A percentile compares a stretch with the other conserved stretches of the same genome.
Evolutionary conservation across 1,140 invertebrate species (phyloP).

Genomic region (Gryllus bimaculatus): DNA sequence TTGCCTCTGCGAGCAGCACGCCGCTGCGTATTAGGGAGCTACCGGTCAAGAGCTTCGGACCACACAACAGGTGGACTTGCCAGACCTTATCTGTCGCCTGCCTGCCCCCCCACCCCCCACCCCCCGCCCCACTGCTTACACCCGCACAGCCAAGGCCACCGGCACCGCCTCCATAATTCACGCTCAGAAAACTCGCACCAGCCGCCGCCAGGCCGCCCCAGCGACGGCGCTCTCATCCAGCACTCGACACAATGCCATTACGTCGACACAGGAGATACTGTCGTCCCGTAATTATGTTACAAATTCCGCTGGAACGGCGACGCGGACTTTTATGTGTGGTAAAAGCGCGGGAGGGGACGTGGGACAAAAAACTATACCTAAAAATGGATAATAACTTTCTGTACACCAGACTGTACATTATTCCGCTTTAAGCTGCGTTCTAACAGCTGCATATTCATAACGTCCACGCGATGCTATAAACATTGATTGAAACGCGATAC

Average conservation of each 20-base stretch:
- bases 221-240: not conserved
- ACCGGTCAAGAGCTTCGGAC: not conserved
- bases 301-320: not conserved
- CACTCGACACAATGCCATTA: not conserved
- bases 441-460: not conserved
- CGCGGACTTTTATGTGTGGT: not conserved
- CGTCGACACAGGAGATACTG: not conserved
- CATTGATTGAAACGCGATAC: constrained; percentile 4
- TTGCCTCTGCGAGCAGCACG: too few relatives aligned
- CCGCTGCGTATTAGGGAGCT: not conserved
- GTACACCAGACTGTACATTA: not conserved
- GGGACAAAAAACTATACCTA: not conserved
- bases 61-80: not conserved
- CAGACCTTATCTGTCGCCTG: too few relatives aligned
- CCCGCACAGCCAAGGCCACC: too few relatives aligned
- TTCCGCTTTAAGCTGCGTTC: not conserved
- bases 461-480: not conserved
- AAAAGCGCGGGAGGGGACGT: not conserved
- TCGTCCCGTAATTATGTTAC: not conserved
- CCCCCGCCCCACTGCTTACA: too few relatives aligned
- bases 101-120: too few relatives aligned
- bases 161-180: not conserved
- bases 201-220: not conserved
- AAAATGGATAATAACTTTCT: not conserved
- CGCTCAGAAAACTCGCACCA: not conserved